phyloP scores from a whole-genome alignment of 2,113 vertebrate genomes.

The Mola mola region DNA sequence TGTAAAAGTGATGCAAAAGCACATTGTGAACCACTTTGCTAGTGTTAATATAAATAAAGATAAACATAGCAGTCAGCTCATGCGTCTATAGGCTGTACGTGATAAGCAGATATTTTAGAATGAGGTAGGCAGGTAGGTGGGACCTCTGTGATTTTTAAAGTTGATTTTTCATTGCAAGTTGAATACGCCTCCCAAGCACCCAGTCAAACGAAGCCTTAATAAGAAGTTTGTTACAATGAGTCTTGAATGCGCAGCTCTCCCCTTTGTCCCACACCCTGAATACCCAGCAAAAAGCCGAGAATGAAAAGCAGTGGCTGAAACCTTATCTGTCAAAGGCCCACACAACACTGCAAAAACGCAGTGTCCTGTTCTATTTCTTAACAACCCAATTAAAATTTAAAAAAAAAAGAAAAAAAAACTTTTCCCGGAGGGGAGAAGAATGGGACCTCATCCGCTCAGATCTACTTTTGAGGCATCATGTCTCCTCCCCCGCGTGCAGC shows the following conservation, averaged over 20 bases:
- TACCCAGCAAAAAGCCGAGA: slow-evolving; percentile 34
- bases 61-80: too few species aligned
- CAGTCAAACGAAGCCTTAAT: slow-evolving; percentile 18
- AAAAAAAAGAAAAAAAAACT: slow-evolving; percentile 31
- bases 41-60: too few species aligned
- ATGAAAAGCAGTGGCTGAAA: slow-evolving; percentile 40
- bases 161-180: slow-evolving; percentile 5
- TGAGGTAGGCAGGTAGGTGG: too few species aligned
- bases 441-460: slow-evolving; percentile 37
- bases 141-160: too few species aligned
- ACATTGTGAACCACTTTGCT: too few species aligned
- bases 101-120: too few species aligned
- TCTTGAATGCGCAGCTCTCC: slow-evolving; percentile 32
- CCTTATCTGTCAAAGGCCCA: slow-evolving; percentile 50
- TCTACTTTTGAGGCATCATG: slow-evolving; percentile 38
- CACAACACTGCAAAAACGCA: slow-evolving; percentile 31
- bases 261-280: slow-evolving; percentile 53
- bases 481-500: slow-evolving; percentile 41
- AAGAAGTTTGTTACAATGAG: slow-evolving; percentile 24
- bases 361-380: slow-evolving; percentile 52
- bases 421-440: slow-evolving; percentile 47
- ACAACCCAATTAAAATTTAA: slow-evolving; percentile 23
- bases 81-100: too few species aligned
- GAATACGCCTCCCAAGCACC: neutral
- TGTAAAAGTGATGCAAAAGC: too few species aligned